phyloP scores from a whole-genome alignment of 2,888 invertebrate genomes.

The Arctia plantaginis region DNA sequence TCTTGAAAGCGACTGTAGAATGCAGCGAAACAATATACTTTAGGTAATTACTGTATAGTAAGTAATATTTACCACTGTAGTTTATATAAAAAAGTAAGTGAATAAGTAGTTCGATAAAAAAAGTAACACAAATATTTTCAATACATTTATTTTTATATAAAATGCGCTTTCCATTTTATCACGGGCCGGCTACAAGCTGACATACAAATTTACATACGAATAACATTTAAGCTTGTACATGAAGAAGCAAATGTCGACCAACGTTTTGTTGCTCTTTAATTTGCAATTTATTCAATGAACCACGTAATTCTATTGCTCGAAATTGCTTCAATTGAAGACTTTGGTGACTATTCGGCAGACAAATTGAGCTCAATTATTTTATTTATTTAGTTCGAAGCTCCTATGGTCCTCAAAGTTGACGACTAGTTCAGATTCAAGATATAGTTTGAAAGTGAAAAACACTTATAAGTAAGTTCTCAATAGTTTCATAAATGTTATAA shows the following conservation, averaged over 20 bases:
- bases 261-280: constrained; percentile 31
- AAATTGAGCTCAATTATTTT: constrained; percentile 41
- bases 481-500: constrained; percentile 16
- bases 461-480: background rate
- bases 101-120: constrained; percentile 4
- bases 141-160: constrained; percentile 81
- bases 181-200: constrained; percentile 64
- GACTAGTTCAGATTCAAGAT: constrained; percentile 17
- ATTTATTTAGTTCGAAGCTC: constrained; percentile 25
- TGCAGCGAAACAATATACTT: background rate
- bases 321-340: constrained; percentile 39
- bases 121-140: constrained; percentile 50
- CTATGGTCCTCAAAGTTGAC: constrained; percentile 21
- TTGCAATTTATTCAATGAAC: constrained; percentile 44
- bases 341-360: constrained; percentile 29
- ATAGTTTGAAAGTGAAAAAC: constrained; percentile 3
- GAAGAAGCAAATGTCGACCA: constrained; percentile 42
- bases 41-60: background rate
- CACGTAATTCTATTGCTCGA: constrained; percentile 35
- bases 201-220: constrained; percentile 70
- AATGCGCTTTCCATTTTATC: constrained; percentile 66
- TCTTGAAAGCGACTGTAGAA: background rate
- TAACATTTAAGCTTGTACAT: constrained; percentile 59
- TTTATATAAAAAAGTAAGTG: background rate
- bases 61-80: background rate